Conservation (phyloP, 2,888 invertebrate genomes). For the Silvanus unidentatus region DNA sequence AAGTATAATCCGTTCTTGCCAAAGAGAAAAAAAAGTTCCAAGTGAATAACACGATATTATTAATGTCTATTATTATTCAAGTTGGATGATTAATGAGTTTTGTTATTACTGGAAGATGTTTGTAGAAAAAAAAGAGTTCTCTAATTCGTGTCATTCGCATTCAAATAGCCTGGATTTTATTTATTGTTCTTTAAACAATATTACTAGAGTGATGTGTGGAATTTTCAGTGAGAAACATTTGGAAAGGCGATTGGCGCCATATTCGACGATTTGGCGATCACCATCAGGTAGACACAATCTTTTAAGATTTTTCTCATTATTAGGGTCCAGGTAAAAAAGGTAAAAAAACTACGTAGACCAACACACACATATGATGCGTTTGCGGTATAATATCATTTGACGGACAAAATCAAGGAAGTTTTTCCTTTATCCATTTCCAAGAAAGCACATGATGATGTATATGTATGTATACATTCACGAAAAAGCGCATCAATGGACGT, state of each 20-base stretch:
- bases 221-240: background rate
- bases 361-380: constrained; percentile 21
- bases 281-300: constrained; percentile 29
- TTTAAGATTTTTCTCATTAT: constrained; percentile 38
- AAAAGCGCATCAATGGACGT: background rate
- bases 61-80: constrained; percentile 9
- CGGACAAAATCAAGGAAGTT: constrained; percentile 36
- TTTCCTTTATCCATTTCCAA: constrained; percentile 26
- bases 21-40: background rate
- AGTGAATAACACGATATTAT: constrained; percentile 6
- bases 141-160: too few species aligned
- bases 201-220: too few species aligned
- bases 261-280: constrained; percentile 23
- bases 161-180: too few species aligned
- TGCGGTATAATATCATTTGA: constrained; percentile 23
- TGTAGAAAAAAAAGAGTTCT: too few species aligned
- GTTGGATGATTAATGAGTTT: constrained; percentile 9
- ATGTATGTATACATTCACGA: too few species aligned
- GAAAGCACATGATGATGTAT: constrained; percentile 2
- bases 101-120: background rate
- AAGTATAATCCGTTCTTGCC: constrained; percentile 6
- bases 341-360: too few species aligned
- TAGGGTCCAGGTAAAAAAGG: constrained; percentile 31
- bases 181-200: too few species aligned
- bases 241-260: constrained; percentile 28